Base-by-base conservation (phyloP, 2,888 invertebrate species). In the Ophion ventricosus region DNA sequence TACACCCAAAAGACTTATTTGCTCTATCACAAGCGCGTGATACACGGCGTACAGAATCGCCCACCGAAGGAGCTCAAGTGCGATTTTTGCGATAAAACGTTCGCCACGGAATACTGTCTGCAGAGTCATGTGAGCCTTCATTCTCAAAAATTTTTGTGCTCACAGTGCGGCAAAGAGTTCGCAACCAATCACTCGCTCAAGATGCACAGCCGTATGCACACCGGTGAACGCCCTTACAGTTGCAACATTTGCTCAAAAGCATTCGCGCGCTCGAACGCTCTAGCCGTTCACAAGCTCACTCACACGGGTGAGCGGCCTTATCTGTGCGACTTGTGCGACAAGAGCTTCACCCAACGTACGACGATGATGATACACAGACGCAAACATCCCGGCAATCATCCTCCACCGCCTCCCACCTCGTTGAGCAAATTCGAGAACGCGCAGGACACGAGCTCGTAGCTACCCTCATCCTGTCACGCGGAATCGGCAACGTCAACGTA, bases 101-200 rank as follows among this genome's bases (percentile, higher is more conserved):
- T 85, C 35, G 85, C 84, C 29, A 64, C 85, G 17, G 64, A 84
- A n/a, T 82, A 85, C 23, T 79, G 81, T 54, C 63, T 84, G 4
- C 73, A 67, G 54, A 84, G 84, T 67, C 87, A 87, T 76, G 59
- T 85, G 1, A 80, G 83, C 61, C 74, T 87, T 1, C 88, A 87
- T 54, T 85, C 88, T 0, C 87, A 87, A 67, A 88, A 87, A 59
- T 88, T 87, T 35, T 79, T 88, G 61, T 88, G 88, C 67, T 85
- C 87, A 5, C 84, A 82, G 26, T 85, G 84, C 75, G 85, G 81
- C 35, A 84, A 85, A 63, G 81, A 84, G 54, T 84, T 85, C 10
- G 81, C 82, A 14, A 82, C 72, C 2, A 85, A 84, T 82, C 69
- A 84, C 11, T 81, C 84, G 11, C 54, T 85, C 14, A 72, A 59